Base-by-base conservation (phyloP, 2,888 invertebrate genomes). In the Clanis bilineata region DNA sequence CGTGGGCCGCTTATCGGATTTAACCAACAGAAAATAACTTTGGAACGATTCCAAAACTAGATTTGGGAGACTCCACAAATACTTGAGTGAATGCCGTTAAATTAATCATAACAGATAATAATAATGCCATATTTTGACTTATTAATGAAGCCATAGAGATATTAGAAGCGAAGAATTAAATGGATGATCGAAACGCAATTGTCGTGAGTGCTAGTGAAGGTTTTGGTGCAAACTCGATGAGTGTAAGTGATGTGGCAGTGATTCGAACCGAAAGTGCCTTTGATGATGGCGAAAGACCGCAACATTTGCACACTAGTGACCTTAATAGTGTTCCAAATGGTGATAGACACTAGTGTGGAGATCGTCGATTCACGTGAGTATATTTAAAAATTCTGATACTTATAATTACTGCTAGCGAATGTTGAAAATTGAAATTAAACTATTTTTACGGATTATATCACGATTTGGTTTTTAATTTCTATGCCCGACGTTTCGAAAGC, bases 321-420 rank as follows among this genome's bases (percentile, higher is more conserved):
- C 60, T 63, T 81, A 65, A 36, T 81, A 39, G 78, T 86, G 75
- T 61, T 86, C 41, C 76, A 74, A 67, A 76, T 74, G 59, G 63
- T 87, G 70, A 81, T 90, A 69, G 64, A 77, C 41, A 79, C 71
- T 25, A 90, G 90, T 57, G 73, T 83, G 71, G 90, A 90, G 75
- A 87, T 88, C 38, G 78, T 88, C 64, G 90, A 90, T 70, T 79
- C 88, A 65, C 84, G 90, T 91, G 65, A 90, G 90, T 88, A 64
- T 0, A 7, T 41, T n/a, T 32, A 18, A 36, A 36, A n/a, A n/a
- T n/a, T n/a, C n/a, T n/a, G n/a, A n/a, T n/a, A n/a, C n/a, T n/a
- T n/a, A n/a, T n/a, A n/a, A n/a, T n/a, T n/a, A n/a, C n/a, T n/a
- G n/a, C n/a, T n/a, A n/a, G n/a, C n/a, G n/a, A n/a, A n/a, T n/a